These are phyloP conservation scores for Varanus komodoensis DNA, from an alignment of 2,113 vertebrate genomes.

Conservation along the genomic window DNA sequence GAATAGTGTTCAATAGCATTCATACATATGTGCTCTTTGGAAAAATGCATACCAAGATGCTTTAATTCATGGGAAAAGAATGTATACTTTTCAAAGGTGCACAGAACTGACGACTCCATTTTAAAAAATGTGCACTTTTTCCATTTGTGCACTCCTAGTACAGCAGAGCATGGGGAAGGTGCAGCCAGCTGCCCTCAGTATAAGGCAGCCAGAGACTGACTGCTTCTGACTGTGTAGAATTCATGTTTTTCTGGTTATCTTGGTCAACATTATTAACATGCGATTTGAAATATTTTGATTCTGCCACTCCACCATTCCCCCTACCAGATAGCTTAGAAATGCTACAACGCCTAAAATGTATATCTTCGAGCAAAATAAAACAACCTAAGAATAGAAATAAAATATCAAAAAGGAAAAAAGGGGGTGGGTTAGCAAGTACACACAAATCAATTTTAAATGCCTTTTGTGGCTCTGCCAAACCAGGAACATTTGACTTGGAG, in stretches of 20 bases:
- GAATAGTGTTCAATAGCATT: too few species aligned
- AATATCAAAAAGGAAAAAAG: too few species aligned
- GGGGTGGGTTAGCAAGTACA: neutral
- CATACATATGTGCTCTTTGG: too few species aligned
- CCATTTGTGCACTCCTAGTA: neutral
- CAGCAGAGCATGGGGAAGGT: neutral
- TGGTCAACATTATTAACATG: neutral
- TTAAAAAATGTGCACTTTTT: too few species aligned
- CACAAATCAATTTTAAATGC: neutral
- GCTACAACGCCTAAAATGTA: neutral
- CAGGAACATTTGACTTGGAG: neutral
- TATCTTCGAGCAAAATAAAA: neutral
- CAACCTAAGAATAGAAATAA: neutral
- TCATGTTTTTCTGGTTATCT: neutral
- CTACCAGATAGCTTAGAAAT: neutral
- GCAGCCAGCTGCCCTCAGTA: neutral
- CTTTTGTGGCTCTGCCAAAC: neutral
- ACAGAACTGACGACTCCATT: too few species aligned
- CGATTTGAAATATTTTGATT: neutral
- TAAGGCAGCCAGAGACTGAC: neutral
- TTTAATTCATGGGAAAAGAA: too few species aligned
- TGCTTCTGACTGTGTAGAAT: neutral
- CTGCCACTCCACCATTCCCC: neutral
- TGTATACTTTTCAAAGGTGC: too few species aligned
- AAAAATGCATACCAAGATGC: too few species aligned